Percentiles rank a stretch among this genome's conserved stretches.
These are phyloP conservation scores for Tetraodon nigroviridis DNA, from an alignment of 2,113 vertebrate genomes.

Conservation along the genomic window DNA sequence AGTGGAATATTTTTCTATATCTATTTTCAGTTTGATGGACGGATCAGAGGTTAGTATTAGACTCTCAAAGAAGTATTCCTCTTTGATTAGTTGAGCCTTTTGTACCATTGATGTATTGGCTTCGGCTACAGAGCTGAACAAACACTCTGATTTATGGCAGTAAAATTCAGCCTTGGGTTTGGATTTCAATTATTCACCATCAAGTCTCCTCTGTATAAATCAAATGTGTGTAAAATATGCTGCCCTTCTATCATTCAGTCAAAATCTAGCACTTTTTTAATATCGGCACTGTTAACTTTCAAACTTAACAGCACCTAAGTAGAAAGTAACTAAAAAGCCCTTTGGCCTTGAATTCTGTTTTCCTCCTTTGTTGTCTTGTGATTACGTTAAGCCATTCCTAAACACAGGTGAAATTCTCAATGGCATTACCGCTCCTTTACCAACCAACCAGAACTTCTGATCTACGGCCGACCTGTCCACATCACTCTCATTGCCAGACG, in stretches of 20 bases:
- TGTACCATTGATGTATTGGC: conserved; percentile 31
- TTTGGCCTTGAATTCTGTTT: conserved; percentile 30
- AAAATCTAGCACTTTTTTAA: no score
- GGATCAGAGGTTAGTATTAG: neutral
- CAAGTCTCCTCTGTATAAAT: conserved; percentile 23
- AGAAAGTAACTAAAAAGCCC: neutral
- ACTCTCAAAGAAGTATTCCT: conserved; percentile 21
- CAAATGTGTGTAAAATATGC: conserved; percentile 3
- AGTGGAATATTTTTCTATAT: no score
- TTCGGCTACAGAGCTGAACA: conserved; percentile 17
- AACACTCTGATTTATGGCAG: conserved; percentile 41
- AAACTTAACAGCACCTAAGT: no score
- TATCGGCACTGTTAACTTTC: conserved; percentile 4
- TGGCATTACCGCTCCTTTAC: conserved; percentile 70
- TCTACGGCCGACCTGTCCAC: conserved; percentile 92
- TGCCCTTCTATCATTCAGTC: neutral
- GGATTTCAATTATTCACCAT: conserved; percentile 26
- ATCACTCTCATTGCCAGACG: conserved; percentile 95
- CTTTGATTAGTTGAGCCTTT: conserved; percentile 13
- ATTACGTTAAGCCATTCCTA: neutral
- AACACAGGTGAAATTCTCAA: neutral
- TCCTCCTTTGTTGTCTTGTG: neutral
- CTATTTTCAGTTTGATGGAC: neutral
- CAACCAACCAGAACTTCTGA: conserved; percentile 81
- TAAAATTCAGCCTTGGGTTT: conserved; percentile 30